phyloP scores from a whole-genome alignment of 2,888 invertebrate genomes.

The Megamerina dolium region DNA sequence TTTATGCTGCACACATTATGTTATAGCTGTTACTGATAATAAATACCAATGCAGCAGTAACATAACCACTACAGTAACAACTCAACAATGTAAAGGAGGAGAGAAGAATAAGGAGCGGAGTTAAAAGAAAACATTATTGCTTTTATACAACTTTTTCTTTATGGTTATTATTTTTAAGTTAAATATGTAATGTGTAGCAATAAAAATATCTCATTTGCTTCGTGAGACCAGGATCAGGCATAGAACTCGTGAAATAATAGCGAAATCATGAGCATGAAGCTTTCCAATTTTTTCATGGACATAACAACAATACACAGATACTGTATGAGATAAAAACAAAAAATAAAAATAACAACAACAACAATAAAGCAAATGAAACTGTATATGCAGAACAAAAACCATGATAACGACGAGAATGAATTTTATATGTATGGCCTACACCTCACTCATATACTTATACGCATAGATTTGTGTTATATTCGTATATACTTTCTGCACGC shows the following conservation, averaged over 20 bases:
- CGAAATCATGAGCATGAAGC: background rate
- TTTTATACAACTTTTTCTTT: constrained; percentile 19
- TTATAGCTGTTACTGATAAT: constrained; percentile 12
- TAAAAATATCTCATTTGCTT: constrained; percentile 22
- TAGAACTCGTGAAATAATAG: background rate
- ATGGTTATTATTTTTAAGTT: constrained; percentile 23
- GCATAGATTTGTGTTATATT: too few relatives aligned
- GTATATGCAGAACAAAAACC: too few relatives aligned
- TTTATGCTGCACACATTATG: constrained; percentile 16
- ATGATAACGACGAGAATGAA: too few relatives aligned
- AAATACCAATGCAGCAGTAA: constrained; percentile 6
- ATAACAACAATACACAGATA: constrained; percentile 17
- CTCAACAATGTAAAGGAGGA: constrained; percentile 5
- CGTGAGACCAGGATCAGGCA: constrained; percentile 12
- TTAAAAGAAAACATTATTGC: constrained; percentile 17
- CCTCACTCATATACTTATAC: too few relatives aligned
- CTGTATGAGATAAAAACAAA: constrained; percentile 4
- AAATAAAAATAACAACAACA: constrained; percentile 5
- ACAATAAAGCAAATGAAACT: too few relatives aligned
- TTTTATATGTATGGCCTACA: too few relatives aligned
- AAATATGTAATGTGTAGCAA: constrained; percentile 21
- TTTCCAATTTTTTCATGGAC: constrained; percentile 2
- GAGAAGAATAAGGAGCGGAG: constrained; percentile 3
- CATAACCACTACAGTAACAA: constrained; percentile 1
- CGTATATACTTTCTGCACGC: too few relatives aligned